Evolutionary conservation across 2,797 vertebrate genomes (phyloP).

Genomic region (Premnoplex brunnescens): DNA sequence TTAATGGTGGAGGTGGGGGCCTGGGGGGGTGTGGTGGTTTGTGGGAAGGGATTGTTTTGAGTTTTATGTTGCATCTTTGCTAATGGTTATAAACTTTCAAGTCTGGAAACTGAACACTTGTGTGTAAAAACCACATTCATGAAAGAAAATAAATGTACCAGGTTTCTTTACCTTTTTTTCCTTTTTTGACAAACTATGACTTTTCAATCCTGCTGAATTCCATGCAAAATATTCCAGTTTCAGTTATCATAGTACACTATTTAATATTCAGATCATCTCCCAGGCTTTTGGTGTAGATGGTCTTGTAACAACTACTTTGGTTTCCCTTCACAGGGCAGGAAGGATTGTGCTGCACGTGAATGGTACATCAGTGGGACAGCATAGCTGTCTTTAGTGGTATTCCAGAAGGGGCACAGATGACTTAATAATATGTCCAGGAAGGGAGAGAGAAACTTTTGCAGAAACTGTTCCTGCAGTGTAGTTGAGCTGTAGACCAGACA

Average conservation of each 20-base stretch:
- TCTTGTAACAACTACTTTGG: neutral
- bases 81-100: neutral
- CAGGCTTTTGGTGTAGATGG: neutral
- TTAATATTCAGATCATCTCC: neutral
- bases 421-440: neutral
- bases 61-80: neutral
- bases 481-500: neutral
- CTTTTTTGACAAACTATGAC: neutral
- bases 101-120: neutral
- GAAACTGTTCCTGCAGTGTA: rapidly evolving
- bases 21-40: neutral
- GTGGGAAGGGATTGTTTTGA: neutral
- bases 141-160: neutral
- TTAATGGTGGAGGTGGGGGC: neutral
- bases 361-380: rapidly evolving
- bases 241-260: neutral
- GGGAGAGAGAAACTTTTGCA: neutral
- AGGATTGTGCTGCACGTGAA: rapidly evolving
- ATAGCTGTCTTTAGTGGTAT: neutral
- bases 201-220: neutral
- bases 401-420: neutral
- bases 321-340: rapidly evolving
- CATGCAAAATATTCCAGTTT: neutral
- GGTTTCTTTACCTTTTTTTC: rapidly evolving
- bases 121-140: neutral